Evolutionary conservation across 2,888 invertebrate genomes (phyloP), one percentile per base, ranked within the genome.

Genomic region (Anthoptus insignis): DNA sequence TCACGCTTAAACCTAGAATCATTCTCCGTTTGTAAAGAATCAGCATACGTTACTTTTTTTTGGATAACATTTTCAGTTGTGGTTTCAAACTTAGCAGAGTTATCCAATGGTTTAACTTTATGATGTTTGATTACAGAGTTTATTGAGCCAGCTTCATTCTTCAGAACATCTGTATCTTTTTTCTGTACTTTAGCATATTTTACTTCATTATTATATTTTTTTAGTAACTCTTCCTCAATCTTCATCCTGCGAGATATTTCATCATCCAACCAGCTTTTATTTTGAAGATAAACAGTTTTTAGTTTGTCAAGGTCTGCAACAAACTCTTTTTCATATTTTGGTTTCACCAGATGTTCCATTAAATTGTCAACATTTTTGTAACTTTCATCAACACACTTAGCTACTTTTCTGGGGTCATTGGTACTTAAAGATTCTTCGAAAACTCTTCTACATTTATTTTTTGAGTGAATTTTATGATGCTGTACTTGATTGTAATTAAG

Each of bases 211-310:
- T 58, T 64, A 22, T 64, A 64, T 52, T 64, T 64, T 42, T 64
- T 64, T 45, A 64, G 11, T 45, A 64, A 52, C 29, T 64, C 64
- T 21, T 63, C 56, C 52, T 64, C 64, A 52, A 52, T 56, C 52
- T 64, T 65, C 19, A 59, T 54, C 19, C 88, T 81, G 72, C 78
- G 83, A 3, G 78, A 73, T 47, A 90, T 79, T 79, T 91, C 89
- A 59, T 81, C 80, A 81, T 91, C 90, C 45, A 91, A 71, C 89
- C 89, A 90, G 69, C 82, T 84, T 80, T 86, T 89, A 75, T 91
- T 91, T 75, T 89, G 83, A 67, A 87, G 79, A 71, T 92, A 91
- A 66, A 87, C 78, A 74, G 80, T 79, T 69, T 83, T 87, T 49
- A 91, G 76, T 76, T 87, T 89, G 16, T 83, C 76, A 68, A 91